phyloP scores from a whole-genome alignment of 2,797 vertebrate genomes.

The Parauchenoglanis punctatus region DNA sequence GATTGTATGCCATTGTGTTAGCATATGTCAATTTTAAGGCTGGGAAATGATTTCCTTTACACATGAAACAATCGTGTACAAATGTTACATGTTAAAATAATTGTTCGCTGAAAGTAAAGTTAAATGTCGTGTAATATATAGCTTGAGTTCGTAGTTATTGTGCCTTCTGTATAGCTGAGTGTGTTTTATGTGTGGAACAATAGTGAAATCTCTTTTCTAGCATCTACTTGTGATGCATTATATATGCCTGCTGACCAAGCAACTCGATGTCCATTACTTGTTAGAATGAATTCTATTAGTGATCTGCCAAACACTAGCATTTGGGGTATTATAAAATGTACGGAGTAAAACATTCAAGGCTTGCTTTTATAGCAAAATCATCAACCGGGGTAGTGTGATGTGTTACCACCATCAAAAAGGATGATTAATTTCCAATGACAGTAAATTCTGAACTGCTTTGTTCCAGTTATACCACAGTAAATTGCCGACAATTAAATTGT shows the following conservation, averaged over 20 bases:
- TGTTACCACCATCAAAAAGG: not conserved
- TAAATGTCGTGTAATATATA: not conserved
- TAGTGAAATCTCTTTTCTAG: not conserved
- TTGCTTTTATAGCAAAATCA: not conserved
- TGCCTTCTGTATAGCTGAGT: not conserved
- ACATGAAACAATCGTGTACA: not conserved
- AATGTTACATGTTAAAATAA: not conserved
- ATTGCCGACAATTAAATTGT: not conserved
- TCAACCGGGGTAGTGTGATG: not conserved
- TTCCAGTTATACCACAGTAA: not conserved
- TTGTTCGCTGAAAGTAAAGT: conserved; percentile 6
- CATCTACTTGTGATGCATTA: not conserved
- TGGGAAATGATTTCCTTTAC: not conserved
- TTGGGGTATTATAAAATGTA: not conserved
- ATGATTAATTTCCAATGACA: not conserved
- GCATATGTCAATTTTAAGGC: not conserved
- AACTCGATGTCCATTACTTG: not conserved
- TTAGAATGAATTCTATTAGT: not conserved
- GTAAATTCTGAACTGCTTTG: too few relatives aligned
- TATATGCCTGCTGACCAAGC: conserved; percentile 5
- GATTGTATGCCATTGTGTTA: not conserved
- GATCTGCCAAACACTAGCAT: not conserved
- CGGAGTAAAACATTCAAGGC: not conserved
- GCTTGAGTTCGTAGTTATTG: not conserved
- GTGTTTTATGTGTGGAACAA: not conserved